Evolutionary conservation across 2,797 vertebrate genomes (phyloP), one percentile per base, ranked within the genome.

Genomic region (Sternarchorhynchus goeldii): DNA sequence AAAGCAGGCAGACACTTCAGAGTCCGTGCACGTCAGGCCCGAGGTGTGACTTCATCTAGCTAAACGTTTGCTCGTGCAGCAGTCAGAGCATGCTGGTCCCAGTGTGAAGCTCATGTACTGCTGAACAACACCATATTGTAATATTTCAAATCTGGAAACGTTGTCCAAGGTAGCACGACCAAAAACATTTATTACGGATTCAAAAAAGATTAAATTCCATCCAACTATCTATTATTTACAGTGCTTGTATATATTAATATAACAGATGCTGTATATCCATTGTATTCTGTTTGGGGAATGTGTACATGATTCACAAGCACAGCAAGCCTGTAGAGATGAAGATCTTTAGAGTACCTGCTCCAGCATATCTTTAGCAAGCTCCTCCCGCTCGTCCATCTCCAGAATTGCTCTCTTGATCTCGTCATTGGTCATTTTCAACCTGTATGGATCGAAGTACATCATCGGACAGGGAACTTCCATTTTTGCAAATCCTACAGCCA

Each of bases 381-480:
- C 97, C 83, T 99, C 97, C 83, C 96, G 94, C 85, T 99, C 97
- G 8, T 99, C 97, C 97, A 99, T 99, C 89, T 94, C 96, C 74
- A 99, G 86, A 81, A 99, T 93, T 3, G 97, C 97, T 85, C 94
- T 94, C 84, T 92, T 95, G 85, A 99, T 98, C 92, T 99, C 97
- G 77, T 98, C 96, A 5, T 99, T 99, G 73, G 95, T 95, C 85
- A 99, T 93, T 90, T 99, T 98, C 91, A 99, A 91, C 91, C 97
- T 99, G 83, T 8, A 63, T 20, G n/a, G 21, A 55, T 17, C 77
- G 53, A 71, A 64, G 5, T 0, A 50, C 56, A 29, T 36, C 12
- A 29, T 62, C 31, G 57, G 39, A 71, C 2, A 18, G 31, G 29
- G 12, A 5, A 32, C 29, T 6, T 36, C 3, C 5, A 2, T 17